These are phyloP conservation scores for Lithosia quadra DNA, from an alignment of 2,888 invertebrate species.

Conservation along the genomic window DNA sequence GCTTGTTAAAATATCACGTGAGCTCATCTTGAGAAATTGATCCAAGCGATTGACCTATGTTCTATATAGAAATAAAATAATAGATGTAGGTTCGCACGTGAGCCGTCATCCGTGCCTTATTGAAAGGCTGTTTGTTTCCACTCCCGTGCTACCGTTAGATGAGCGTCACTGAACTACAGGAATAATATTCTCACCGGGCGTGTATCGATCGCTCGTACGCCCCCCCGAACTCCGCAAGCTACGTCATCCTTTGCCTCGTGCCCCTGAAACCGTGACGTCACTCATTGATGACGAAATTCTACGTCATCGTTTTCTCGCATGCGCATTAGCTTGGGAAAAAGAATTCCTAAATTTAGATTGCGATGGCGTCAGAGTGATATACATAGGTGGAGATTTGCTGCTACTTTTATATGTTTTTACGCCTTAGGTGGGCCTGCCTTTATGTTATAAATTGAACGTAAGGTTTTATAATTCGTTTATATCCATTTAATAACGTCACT, in stretches of 20 bases:
- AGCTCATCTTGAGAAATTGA: constrained; percentile 61
- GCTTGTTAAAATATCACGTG: constrained; percentile 63
- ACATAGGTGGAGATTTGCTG: constrained; percentile 38
- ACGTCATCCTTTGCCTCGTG: constrained; percentile 75
- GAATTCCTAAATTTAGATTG: constrained; percentile 60
- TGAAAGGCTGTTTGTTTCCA: constrained; percentile 67
- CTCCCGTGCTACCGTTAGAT: constrained; percentile 64
- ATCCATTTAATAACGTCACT: not conserved
- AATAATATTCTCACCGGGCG: constrained; percentile 64
- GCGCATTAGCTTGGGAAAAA: constrained; percentile 53
- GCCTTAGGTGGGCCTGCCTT: not conserved
- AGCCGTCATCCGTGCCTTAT: constrained; percentile 74
- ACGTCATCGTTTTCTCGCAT: constrained; percentile 74
- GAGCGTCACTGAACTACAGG: constrained; percentile 74
- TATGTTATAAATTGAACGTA: not conserved
- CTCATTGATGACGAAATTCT: constrained; percentile 64
- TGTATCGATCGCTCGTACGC: constrained; percentile 69
- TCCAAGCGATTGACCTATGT: constrained; percentile 70
- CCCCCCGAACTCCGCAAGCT: constrained; percentile 55
- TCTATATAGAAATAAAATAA: constrained; percentile 52
- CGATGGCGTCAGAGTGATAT: constrained; percentile 49
- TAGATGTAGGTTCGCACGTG: constrained; percentile 67
- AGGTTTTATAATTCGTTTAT: not conserved
- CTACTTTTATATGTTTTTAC: constrained; percentile 14
- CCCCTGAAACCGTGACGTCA: constrained; percentile 66